A percentile compares a stretch with the other conserved stretches of the same genome.
Evolutionary conservation across 2,888 invertebrate genomes (phyloP).

Genomic region (Hypsopygia costalis): DNA sequence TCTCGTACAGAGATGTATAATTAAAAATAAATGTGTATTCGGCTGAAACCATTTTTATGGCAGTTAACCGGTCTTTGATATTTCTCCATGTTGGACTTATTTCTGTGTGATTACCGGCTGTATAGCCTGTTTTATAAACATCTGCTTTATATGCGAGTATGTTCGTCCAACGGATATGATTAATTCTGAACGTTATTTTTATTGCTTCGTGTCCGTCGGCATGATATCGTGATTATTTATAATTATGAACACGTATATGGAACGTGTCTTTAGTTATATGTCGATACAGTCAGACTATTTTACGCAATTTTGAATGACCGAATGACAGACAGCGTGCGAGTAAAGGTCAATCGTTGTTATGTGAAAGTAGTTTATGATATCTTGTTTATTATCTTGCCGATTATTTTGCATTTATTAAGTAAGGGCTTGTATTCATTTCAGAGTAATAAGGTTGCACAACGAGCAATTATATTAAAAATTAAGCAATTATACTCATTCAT

Average conservation of each 20-base stretch:
- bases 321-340: too few relatives aligned
- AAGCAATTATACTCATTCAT: too few relatives aligned
- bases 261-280: constrained; percentile 12
- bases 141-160: constrained; percentile 51
- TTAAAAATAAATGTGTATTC: constrained; percentile 68
- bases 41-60: constrained; percentile 60
- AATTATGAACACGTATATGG: constrained; percentile 28
- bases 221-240: constrained; percentile 36
- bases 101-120: constrained; percentile 54
- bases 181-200: constrained; percentile 47
- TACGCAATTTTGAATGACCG: not conserved
- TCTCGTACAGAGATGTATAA: constrained; percentile 51
- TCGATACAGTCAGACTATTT: constrained; percentile 6
- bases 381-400: too few relatives aligned
- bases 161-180: constrained; percentile 53
- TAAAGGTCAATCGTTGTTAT: too few relatives aligned
- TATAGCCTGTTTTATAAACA: constrained; percentile 58
- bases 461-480: too few relatives aligned
- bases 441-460: too few relatives aligned
- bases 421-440: too few relatives aligned
- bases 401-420: too few relatives aligned
- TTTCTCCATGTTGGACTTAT: constrained; percentile 58
- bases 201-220: constrained; percentile 40
- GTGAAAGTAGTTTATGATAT: too few relatives aligned
- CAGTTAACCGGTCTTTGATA: constrained; percentile 55